Conservation (phyloP, 2,797 vertebrate genomes). For the Babyrousa celebensis region DNA sequence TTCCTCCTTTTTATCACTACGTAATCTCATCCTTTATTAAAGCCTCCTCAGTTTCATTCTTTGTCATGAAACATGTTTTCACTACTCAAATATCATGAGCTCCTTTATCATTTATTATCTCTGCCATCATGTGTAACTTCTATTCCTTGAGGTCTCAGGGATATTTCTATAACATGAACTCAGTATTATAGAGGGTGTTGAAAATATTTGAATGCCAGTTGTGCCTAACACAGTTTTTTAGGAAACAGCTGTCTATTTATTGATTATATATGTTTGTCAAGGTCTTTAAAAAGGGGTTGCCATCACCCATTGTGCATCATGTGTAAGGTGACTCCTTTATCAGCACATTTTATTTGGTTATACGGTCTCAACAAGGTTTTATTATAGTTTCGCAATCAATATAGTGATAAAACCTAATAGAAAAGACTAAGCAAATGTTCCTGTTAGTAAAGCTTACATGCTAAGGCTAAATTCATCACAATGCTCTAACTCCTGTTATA, state of each 20-base stretch:
- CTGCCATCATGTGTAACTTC: background rate
- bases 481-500: background rate
- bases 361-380: constrained; percentile 72
- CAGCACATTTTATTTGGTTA: constrained; percentile 72
- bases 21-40: background rate
- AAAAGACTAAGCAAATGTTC: constrained; percentile 68
- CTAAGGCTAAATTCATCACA: background rate
- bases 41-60: background rate
- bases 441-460: constrained; percentile 66
- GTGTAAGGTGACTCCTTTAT: background rate
- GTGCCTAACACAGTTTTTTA: background rate
- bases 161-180: background rate
- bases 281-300: constrained; percentile 25
- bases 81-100: background rate
- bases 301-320: background rate
- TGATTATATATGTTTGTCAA: background rate
- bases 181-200: background rate
- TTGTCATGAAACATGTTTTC: constrained; percentile 32
- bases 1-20: background rate
- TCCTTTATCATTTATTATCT: background rate
- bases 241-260: constrained; percentile 42
- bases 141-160: background rate
- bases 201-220: background rate
- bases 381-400: constrained; percentile 72
- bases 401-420: constrained; percentile 73